Evolutionary conservation across 2,797 vertebrate species (phyloP), one percentile per base, ranked within the genome.

Genomic region (Chaenodraco wilsoni): DNA sequence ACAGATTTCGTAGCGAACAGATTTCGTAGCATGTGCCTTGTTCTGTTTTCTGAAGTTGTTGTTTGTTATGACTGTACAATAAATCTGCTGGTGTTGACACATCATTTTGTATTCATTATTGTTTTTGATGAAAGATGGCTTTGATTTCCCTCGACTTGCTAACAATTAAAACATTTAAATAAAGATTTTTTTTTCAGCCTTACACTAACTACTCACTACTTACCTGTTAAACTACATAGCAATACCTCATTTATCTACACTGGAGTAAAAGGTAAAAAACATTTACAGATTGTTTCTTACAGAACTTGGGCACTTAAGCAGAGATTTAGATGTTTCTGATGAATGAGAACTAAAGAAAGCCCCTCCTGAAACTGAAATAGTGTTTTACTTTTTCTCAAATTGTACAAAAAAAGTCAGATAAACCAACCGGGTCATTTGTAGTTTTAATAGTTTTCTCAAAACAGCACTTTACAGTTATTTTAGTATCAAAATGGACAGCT

Each of bases 221-320:
- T 63, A 52, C 7, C 19, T 43, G 31, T 23, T 70, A 40, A 61
- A 19, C n/a, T 48, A 40, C 9, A 27, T 3, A 50, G 9, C 19
- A 48, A 54, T 2, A 3, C 44, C 31, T 65, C 3, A 65, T 52
- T 54, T 69, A 82, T 77, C 65, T 78, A 55, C 73, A 56, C 56
- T 63, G 72, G 3, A 84, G 86, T 72, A 74, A 82, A 87, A 48
- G 41, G 10, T 40, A 2, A 64, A 65, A 57, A 73, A 5, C 5
- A n/a, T 33, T 44, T 3, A 13, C 19, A 23, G 7, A 50, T 16
- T n/a, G 7, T 40, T 37, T 8, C 33, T 37, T 37, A 37, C 33
- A 37, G 27, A 27, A 27, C 27, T 27, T 9, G 1, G 33, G 33
- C 33, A 6, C 13, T 54, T 12, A 1, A 33, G 33, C 41, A 61